Percentiles rank a stretch among this genome's conserved stretches.
phyloP scores from a whole-genome alignment of 2,888 invertebrate species.

The Trichogramma dendrolimi region DNA sequence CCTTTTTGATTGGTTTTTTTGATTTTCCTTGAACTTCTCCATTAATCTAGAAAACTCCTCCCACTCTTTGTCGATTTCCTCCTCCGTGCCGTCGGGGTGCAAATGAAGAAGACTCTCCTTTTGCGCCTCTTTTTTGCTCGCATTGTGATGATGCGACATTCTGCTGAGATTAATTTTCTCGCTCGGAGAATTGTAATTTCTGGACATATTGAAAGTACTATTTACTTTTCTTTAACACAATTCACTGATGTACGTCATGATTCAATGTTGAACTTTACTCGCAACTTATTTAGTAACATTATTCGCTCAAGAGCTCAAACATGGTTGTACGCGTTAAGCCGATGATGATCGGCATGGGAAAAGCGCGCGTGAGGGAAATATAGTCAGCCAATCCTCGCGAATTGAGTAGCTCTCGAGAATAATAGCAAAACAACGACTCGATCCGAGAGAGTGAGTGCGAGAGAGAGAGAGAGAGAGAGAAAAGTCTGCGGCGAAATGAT shows the following conservation, averaged over 20 bases:
- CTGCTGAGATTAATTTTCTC: slow-evolving; percentile 26
- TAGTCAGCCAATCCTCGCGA: too few relatives aligned
- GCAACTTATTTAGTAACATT: neutral
- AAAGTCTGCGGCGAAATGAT: slow-evolving; percentile 13
- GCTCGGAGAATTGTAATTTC: slow-evolving; percentile 1
- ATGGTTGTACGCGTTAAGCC: too few relatives aligned
- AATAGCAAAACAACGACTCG: too few relatives aligned
- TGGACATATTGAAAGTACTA: slow-evolving; percentile 13
- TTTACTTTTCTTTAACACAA: neutral
- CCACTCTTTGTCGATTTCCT: slow-evolving; percentile 60
- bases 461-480: slow-evolving; percentile 1
- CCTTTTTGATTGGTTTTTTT: slow-evolving; percentile 45
- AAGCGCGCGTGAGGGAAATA: too few relatives aligned
- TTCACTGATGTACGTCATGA: neutral
- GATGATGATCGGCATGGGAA: too few relatives aligned
- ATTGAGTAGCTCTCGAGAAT: too few relatives aligned
- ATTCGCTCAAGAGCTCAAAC: too few relatives aligned
- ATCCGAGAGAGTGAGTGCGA: neutral
- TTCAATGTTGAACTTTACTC: neutral
- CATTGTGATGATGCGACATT: slow-evolving; percentile 21
- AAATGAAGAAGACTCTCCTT: slow-evolving; percentile 42
- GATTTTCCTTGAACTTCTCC: slow-evolving; percentile 51
- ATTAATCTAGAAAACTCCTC: slow-evolving; percentile 59
- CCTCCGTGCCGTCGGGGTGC: slow-evolving; percentile 54
- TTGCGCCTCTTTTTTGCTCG: slow-evolving; percentile 42